Evolutionary conservation across 2,888 invertebrate species (phyloP), one percentile per base, ranked within the genome.

Genomic region (Machimus rusticus): DNA sequence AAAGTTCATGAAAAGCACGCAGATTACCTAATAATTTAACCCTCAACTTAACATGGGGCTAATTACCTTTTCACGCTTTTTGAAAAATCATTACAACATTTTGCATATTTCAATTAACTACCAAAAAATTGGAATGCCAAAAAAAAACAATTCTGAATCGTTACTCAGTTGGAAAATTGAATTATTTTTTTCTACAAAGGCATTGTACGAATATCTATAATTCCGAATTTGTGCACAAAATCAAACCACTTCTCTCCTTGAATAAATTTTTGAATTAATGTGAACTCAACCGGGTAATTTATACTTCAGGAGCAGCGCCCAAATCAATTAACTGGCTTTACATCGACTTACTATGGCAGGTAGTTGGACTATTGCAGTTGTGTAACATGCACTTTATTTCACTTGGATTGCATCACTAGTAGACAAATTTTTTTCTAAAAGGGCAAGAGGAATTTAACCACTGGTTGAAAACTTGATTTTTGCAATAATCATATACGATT

Each of bases 341-440:
- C n/a, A n/a, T 31, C 6, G 51, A 79, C 79, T 79, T 79, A 79
- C 79, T 79, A 14, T 16, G 28, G 23, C n/a, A 28, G 28, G 14
- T 51, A 46, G 51, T 28, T 46, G n/a, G 51, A 55, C 79, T 51
- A 79, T 28, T 46, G 28, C 28, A 14, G 28, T 79, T 51, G 28
- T 51, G 46, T 37, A 34, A 79, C 8, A 31, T 79, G 79, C 79
- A 79, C 79, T 55, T 79, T 31, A 51, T 31, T 79, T 79, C 79
- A 79, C 51, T 79, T 28, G 5, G n/a, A 51, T 79, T 79, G 79
- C 79, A 79, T 79, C 51, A 79, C 51, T 46, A 31, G n/a, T 16
- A n/a, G 23, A 37, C 34, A 39, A 34, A 23, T 66, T 19, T 57
- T n/a, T 43, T 31, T 51, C 2, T 12, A 14, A 28, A 51, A 55